Conservation (phyloP, 1,140 invertebrate species). For the Plodia interpunctella region DNA sequence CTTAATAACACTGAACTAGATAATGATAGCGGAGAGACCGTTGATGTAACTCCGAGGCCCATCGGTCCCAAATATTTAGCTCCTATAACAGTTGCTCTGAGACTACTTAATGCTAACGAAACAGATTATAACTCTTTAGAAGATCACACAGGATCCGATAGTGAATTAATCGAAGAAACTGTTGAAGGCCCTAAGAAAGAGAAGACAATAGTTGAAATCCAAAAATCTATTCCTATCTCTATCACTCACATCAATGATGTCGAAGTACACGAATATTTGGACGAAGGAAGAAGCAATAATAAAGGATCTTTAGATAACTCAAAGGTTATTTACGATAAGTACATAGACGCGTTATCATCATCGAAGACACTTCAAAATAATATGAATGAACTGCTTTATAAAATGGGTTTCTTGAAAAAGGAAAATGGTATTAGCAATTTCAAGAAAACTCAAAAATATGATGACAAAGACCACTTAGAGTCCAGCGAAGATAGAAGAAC, state of each 20-base stretch:
- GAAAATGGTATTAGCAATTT: conserved; percentile 30
- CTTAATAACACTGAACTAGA: conserved; percentile 25
- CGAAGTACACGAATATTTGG: conserved; percentile 72
- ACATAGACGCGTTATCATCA: conserved; percentile 44
- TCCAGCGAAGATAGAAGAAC: conserved; percentile 46
- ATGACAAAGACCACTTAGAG: conserved; percentile 45
- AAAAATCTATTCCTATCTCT: conserved; percentile 77
- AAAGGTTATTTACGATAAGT: conserved; percentile 49
- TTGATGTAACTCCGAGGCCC: conserved; percentile 71
- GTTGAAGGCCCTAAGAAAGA: conserved; percentile 47
- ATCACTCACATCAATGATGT: conserved; percentile 70
- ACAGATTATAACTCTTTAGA: conserved; percentile 46
- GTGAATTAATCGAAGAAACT: conserved; percentile 45
- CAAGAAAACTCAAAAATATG: conserved; percentile 30
- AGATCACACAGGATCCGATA: conserved; percentile 58
- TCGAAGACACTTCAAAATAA: conserved; percentile 51
- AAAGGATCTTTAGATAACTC: conserved; percentile 38
- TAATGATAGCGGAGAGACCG: conserved; percentile 30
- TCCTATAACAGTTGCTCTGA: conserved; percentile 76
- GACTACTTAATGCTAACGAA: conserved; percentile 65
- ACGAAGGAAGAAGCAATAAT: conserved; percentile 55
- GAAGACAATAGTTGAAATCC: conserved; percentile 77
- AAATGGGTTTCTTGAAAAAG: conserved; percentile 37
- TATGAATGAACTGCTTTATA: conserved; percentile 47
- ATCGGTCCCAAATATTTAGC: conserved; percentile 73